Base-by-base conservation (phyloP, 1,140 invertebrate genomes). In the Papilio aristodemus region DNA sequence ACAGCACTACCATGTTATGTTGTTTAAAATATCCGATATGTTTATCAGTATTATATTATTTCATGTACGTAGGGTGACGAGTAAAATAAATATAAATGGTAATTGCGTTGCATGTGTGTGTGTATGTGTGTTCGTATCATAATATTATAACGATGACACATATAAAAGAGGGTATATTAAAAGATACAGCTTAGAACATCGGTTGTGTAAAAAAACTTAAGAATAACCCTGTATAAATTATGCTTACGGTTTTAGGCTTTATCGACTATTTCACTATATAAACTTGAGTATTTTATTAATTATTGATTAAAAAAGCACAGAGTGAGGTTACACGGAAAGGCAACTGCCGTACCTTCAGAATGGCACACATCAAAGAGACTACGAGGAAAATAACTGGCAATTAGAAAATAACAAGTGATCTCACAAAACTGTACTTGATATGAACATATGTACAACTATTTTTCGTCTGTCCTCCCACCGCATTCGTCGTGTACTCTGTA, bases 211-310 rank as follows among this genome's bases (percentile, higher is more conserved):
- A 75, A 83, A 83, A 81, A 72, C 79, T 84, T 84, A 86, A 88
- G 84, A 87, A 85, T 89, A 90, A 89, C 86, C 86, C 86, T 91
- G 87, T 89, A 91, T 87, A 91, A 88, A 91, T 91, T 91, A 91
- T 91, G 87, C 86, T 88, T 89, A 89, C 80, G 79, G 82, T 85
- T 84, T 76, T 86, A 85, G 71, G 62, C 75, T 76, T 80, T 76
- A 83, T 66, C 71, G 79, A 79, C 80, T 85, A 87, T 86, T 84
- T 79, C 74, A 82, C 77, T 84, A 86, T 80, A 32, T 54, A 83
- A 78, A 75, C 62, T 84, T 91, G 89, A 91, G 89, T 91, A 91
- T 90, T 90, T 77, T 74, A 78, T 86, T 86, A 83, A 75, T 85
- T 84, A 85, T 81, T 82, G 81, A 27, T 50, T 50, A 66, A 86